Conservation (phyloP, 2,113 vertebrate genomes). For the Chloropsis hardwickii region DNA sequence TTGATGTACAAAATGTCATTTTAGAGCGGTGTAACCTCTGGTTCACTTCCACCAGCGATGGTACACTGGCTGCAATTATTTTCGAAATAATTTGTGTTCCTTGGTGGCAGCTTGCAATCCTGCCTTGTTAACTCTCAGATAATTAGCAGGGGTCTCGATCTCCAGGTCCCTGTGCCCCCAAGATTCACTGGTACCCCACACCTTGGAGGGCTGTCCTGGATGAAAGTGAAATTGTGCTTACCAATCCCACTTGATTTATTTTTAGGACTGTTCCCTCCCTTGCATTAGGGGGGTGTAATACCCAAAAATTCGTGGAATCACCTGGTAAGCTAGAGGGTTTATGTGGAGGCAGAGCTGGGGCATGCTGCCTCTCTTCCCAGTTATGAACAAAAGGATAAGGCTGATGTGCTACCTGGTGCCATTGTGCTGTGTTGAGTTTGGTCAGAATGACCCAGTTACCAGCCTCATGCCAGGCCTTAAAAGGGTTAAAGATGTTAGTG, state of each 20-base stretch:
- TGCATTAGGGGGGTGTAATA: not conserved
- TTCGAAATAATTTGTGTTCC: conserved; percentile 33
- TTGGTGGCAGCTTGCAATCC: not conserved
- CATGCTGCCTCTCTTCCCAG: not conserved
- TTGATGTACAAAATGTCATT: conserved; percentile 70
- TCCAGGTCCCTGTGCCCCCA: not conserved
- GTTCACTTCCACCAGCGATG: conserved; percentile 45
- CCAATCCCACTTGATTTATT: not conserved
- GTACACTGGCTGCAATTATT: conserved; percentile 37
- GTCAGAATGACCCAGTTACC: not conserved
- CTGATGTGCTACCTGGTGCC: not conserved
- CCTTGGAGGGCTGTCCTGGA: accelerated
- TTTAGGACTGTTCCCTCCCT: not conserved
- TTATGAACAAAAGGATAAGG: not conserved
- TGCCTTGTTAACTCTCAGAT: not conserved
- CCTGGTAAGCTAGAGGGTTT: not conserved
- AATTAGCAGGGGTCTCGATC: conserved; percentile 1
- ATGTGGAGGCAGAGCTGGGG: accelerated
- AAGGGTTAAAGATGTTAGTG: conserved; percentile 25
- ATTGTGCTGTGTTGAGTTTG: not conserved
- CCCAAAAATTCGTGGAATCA: accelerated
- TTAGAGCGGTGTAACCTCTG: conserved; percentile 47
- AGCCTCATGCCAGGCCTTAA: not conserved
- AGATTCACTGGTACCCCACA: not conserved
- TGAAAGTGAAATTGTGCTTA: accelerated